These are phyloP conservation scores for Drosophila colorata DNA, from an alignment of 2,888 invertebrate species.

Conservation along the genomic window DNA sequence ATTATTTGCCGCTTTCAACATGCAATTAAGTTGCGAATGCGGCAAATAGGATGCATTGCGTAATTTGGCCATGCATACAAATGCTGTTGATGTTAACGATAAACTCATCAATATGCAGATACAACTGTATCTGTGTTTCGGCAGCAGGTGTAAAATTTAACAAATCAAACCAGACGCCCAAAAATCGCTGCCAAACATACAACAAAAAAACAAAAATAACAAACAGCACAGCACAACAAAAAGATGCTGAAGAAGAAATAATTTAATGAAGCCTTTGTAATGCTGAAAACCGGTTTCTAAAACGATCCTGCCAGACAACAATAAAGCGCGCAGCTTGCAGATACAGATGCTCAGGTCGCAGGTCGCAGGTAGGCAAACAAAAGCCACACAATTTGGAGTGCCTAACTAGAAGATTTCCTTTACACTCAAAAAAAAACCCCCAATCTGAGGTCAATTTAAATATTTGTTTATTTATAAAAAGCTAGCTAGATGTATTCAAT, in stretches of 20 bases:
- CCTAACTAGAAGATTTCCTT: not conserved
- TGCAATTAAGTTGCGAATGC: conserved; percentile 1
- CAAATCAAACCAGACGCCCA: conserved; percentile 16
- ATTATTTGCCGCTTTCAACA: conserved; percentile 1
- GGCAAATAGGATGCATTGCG: not conserved
- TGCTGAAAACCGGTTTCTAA: conserved; percentile 34
- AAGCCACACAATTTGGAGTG: not conserved
- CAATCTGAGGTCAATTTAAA: no score
- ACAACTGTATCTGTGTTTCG: conserved; percentile 6
- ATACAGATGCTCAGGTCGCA: conserved; percentile 12
- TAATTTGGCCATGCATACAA: not conserved
- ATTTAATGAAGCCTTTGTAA: conserved; percentile 34
- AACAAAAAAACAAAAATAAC: not conserved
- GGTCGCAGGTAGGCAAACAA: conserved; percentile 29
- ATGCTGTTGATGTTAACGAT: not conserved
- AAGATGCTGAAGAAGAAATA: not conserved
- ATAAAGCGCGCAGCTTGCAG: conserved; percentile 17
- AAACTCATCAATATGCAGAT: not conserved
- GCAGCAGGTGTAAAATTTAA: conserved; percentile 36
- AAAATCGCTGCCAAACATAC: conserved; percentile 1
- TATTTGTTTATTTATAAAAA: no score
- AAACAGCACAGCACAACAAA: not conserved
- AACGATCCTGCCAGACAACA: conserved; percentile 36
- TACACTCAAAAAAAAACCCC: no score
- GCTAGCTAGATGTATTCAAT: no score